Evolutionary conservation across 2,113 vertebrate species (phyloP), one percentile per base, ranked within the genome.

Genomic region (Raja brachyura): DNA sequence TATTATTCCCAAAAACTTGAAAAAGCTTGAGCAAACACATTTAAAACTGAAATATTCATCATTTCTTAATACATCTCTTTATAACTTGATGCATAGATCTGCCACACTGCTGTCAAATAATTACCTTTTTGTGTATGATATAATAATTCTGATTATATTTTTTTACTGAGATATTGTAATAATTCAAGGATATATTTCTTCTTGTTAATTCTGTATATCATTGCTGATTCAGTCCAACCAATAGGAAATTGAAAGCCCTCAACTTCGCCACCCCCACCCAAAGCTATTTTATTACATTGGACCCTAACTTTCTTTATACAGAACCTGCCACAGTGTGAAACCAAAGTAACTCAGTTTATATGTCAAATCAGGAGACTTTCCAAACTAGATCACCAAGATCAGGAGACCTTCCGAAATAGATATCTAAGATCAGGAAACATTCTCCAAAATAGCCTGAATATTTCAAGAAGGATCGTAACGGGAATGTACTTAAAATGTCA

Each of bases 381-480:
- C 25, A 48, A 48, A 48, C 39, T 48, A 48, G 39, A 48, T 48
- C 39, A 1, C 39, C 39, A 48, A 14, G 39, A 54, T 18, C 5
- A 8, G 7, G 93, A 95, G 28, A 48, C 68, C 4, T 93, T 93
- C 94, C n/a, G 48, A 94, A 0, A 8, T 14, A 93, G 7, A 48
- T 48, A 48, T 48, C 39, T 48, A 48, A 14, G 39, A 54, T 18
- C 5, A 2, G 7, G 93, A 95, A 28, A 48, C 68, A 3, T 93
- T 95, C 93, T 93, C 94, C n/a, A 56, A 94, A 0, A 8, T 14
- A 93, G 7, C 70, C 0, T 77, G 78, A 8, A 10, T 85, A 70
- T 31, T 13, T 94, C 31, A 93, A 93, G 28, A 10, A 81, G 18
- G 0, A 86, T 10, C 0, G 68, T 0, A 8, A 94, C 63, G 93